A percentile compares a stretch with the other conserved stretches of the same genome.
phyloP scores from a whole-genome alignment of 2,113 vertebrate species.

The Thomomys bottae region DNA sequence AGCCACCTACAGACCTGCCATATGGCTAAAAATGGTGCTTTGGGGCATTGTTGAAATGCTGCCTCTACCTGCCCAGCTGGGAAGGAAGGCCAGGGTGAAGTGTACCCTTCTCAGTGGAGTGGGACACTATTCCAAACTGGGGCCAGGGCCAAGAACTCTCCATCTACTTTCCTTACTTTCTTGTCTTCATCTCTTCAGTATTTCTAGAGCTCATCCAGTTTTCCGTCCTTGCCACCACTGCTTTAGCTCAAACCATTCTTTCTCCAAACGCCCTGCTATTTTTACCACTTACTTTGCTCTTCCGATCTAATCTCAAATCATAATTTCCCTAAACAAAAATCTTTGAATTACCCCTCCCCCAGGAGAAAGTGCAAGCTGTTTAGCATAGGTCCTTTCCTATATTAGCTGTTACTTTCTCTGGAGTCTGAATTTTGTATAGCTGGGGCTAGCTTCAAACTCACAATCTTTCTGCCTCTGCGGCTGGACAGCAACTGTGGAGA shows the following conservation, averaged over 20 bases:
- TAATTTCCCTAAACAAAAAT: neutral
- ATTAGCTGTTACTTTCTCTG: neutral
- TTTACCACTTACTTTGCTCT: neutral
- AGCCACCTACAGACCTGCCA: conserved; percentile 23
- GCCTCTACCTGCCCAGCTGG: neutral
- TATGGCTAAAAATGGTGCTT: neutral
- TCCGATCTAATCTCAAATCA: neutral
- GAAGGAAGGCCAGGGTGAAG: neutral
- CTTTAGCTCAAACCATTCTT: neutral
- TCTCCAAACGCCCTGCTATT: neutral
- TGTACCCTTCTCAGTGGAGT: neutral
- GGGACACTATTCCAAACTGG: neutral
- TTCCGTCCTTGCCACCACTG: neutral
- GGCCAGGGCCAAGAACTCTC: neutral
- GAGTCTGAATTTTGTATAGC: neutral
- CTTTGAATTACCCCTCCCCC: too few relatives aligned
- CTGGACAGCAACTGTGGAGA: neutral
- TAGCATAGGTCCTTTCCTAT: neutral
- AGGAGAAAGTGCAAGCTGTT: neutral
- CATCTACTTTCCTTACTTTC: neutral
- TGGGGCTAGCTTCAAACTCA: too few relatives aligned
- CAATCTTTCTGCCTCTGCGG: neutral
- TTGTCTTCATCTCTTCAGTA: too few relatives aligned
- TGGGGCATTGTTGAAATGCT: neutral
- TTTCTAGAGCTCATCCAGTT: neutral